A percentile compares a stretch with the other conserved stretches of the same genome.
Evolutionary conservation across 2,113 vertebrate species (phyloP).

Genomic region (Caretta caretta): DNA sequence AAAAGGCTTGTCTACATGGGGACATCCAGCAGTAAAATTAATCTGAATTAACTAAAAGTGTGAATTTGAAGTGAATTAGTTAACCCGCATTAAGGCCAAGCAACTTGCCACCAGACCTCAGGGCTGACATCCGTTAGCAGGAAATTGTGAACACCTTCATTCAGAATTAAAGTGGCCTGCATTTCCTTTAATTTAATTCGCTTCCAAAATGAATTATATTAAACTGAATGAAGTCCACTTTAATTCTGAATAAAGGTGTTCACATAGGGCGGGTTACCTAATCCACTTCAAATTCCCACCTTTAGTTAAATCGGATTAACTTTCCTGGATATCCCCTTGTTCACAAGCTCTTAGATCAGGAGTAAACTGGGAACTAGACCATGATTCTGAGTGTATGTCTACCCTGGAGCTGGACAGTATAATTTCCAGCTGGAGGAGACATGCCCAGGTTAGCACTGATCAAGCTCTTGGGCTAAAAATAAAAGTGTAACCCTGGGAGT

Average conservation of each 20-base stretch:
- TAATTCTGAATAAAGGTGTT: too few species aligned
- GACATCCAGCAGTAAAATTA: not conserved
- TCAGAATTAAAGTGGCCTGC: not conserved
- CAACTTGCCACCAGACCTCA: too few species aligned
- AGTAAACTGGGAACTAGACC: not conserved
- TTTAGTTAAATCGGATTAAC: not conserved
- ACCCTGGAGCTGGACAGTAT: not conserved
- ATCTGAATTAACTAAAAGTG: not conserved
- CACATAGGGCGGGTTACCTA: too few species aligned
- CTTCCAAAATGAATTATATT: not conserved
- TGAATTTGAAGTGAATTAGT: not conserved
- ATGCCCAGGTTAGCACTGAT: not conserved
- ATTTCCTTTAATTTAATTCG: not conserved
- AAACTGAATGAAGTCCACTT: not conserved
- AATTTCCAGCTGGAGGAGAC: not conserved
- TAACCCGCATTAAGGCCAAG: not conserved
- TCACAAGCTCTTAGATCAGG: not conserved
- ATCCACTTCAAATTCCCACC: too few species aligned
- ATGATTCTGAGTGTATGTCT: not conserved
- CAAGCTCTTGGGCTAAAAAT: not conserved
- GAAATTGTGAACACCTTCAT: not conserved
- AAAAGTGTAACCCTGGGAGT: not conserved
- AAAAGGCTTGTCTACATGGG: not conserved
- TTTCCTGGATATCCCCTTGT: not conserved
- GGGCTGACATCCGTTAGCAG: too few species aligned